These are phyloP conservation scores for Peromyscus aztecus DNA, from an alignment of 2,797 vertebrate species.

Conservation along the genomic window DNA sequence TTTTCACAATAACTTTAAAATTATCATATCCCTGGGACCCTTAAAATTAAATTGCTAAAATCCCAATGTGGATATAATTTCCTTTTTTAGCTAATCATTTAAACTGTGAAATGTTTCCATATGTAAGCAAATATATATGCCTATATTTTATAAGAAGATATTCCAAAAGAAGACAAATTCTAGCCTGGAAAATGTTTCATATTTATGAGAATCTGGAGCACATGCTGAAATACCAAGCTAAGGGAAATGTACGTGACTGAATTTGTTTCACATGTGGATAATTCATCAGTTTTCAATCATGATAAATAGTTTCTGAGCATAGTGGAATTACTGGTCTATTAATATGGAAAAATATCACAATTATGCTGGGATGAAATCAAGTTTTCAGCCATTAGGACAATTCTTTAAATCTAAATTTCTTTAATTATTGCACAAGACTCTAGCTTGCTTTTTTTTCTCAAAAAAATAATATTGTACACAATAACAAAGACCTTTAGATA, in stretches of 20 bases:
- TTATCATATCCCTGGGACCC: constrained; percentile 49
- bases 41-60: constrained; percentile 60
- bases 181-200: neutral
- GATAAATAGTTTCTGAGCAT: neutral
- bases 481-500: neutral
- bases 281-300: neutral
- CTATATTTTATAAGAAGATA: neutral
- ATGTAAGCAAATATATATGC: constrained; percentile 18
- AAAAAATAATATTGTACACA: neutral
- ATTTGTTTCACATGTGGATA: neutral
- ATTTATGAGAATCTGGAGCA: neutral
- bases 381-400: neutral
- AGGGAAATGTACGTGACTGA: neutral
- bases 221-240: neutral
- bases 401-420: neutral
- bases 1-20: constrained; percentile 51
- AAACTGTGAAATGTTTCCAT: constrained; percentile 32
- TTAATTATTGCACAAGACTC: neutral
- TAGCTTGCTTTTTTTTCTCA: too few relatives aligned
- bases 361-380: neutral
- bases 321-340: neutral
- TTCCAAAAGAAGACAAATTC: constrained; percentile 27
- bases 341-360: neutral
- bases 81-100: constrained; percentile 37
- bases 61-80: constrained; percentile 35